Base-by-base conservation (phyloP, 2,888 invertebrate species). In the Mythimna loreyi region DNA sequence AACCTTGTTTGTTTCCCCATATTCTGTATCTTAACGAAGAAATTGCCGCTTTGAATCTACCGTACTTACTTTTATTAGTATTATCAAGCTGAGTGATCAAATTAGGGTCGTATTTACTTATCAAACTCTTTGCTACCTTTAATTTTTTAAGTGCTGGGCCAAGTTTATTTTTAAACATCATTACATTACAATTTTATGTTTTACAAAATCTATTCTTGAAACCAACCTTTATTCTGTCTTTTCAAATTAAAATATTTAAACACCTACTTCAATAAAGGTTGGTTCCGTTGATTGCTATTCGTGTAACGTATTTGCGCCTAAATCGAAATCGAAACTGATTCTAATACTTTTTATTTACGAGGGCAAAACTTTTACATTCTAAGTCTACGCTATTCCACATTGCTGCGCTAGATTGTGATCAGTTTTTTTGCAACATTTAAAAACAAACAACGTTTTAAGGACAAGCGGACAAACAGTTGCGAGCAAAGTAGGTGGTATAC, bases 361-460 rank as follows among this genome's bases (percentile, higher is more conserved):
- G 77, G 66, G 68, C 72, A 58, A 25, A 50, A 58, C 40, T 60
- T 75, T 67, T 40, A 75, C 25, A 75, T 78, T 81, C 69, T 58
- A 78, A 23, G 58, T 59, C 68, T 69, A 68, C 65, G n/a, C 52
- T 70, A 70, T 70, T 50, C 80, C 28, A 72, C 45, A 75, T 66
- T 25, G n/a, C 28, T 77, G 72, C 57, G 57, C 78, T 70, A 81
- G 67, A 78, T 79, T 68, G 33, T 77, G 43, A 71, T 60, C n/a
- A 55, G 58, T 62, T 71, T 75, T 72, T 80, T 82, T 78, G 72
- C 82, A 83, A 83, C 88, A 91, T 91, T 92, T 85, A 87, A 83
- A 92, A 89, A 87, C 91, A 90, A 88, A 87, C 86, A 90, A 81
- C 90, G 91, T 91, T 89, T 91, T 87, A 84, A 82, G 86, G 85